Evolutionary conservation across 2,113 vertebrate genomes (phyloP).

Genomic region (Micromys minutus): DNA sequence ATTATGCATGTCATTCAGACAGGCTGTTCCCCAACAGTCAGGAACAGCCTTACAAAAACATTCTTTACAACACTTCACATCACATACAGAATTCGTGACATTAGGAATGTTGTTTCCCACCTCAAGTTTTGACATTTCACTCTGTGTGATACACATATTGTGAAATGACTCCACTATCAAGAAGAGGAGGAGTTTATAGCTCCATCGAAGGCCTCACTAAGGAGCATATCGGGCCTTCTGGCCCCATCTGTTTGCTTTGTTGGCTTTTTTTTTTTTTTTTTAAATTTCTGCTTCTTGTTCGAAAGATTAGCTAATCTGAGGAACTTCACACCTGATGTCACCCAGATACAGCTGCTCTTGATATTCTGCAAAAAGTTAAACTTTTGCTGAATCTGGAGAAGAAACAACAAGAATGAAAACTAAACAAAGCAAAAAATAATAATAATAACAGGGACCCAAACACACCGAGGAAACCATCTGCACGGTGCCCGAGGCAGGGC

Average conservation of each 20-base stretch:
- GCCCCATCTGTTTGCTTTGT: not conserved
- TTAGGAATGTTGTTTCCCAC: not conserved
- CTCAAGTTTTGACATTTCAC: slow-evolving; percentile 33
- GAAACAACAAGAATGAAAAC: not conserved
- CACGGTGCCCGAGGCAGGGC: not conserved
- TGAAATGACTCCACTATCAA: slow-evolving; percentile 20
- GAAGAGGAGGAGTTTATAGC: slow-evolving; percentile 51
- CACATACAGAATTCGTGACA: not conserved
- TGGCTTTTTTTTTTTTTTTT: no score
- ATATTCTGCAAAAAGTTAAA: slow-evolving; percentile 39
- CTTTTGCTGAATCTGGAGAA: slow-evolving; percentile 48
- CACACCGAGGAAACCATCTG: no score
- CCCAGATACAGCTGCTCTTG: slow-evolving; percentile 51
- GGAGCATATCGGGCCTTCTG: slow-evolving; percentile 39
- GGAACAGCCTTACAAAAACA: not conserved
- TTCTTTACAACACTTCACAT: slow-evolving; percentile 13
- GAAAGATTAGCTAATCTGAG: slow-evolving; percentile 55
- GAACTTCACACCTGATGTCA: slow-evolving; percentile 8
- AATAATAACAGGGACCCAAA: not conserved
- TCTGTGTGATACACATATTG: not conserved
- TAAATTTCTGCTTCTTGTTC: slow-evolving; percentile 33
- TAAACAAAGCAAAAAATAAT: not conserved
- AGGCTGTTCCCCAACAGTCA: slow-evolving; percentile 29
- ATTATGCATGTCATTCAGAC: not conserved
- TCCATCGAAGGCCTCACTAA: slow-evolving; percentile 43